Evolutionary conservation across 1,140 invertebrate species (phyloP), one percentile per base, ranked within the genome.

Genomic region (Plectrocnemia conspersa): DNA sequence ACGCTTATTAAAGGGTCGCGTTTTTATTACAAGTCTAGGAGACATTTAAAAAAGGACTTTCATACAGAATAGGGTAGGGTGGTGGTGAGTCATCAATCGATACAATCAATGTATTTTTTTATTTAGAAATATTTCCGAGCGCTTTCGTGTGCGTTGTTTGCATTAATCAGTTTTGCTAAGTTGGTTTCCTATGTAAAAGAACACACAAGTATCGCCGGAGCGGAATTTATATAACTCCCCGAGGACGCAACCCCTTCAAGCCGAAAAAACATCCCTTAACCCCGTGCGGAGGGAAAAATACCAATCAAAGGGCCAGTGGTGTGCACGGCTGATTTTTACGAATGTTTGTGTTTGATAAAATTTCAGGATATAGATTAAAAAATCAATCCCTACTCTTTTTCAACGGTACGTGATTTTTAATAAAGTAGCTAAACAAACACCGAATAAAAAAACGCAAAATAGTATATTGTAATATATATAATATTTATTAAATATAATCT

Each of bases 191-290:
- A 38, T 50, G 47, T 50, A 50, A 50, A 50, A 50, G 47, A 50
- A 38, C 47, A 29, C 15, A 16, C 47, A 21, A 38, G 21, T 27
- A 50, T 50, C 47, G 22, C 15, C 47, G 16, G 47, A 47, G 27
- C 29, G 45, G 45, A 52, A 44, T 52, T 41, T 52, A 52, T 52
- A 52, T 25, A 52, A 52, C 25, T 57, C 59, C 59, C 59, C 32
- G n/a, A 46, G 59, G 59, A 61, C 40, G 33, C 55, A 57, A 61
- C 59, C 59, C 59, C 59, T 61, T 61, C 47, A 41, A 54, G 16
- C 23, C 23, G 38, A 49, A 56, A 54, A 54, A 61, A 44, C 52
- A 61, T 38, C 49, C 59, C 55, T 61, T 57, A 57, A 57, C 59
- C 59, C 59, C 35, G 29, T 22, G 52, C 35, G 23, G 42, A 36